A percentile compares a stretch with the other conserved stretches of the same genome.
These are phyloP conservation scores for Corythornis madagascariensis DNA, from an alignment of 2,113 vertebrate genomes.

Conservation along the genomic window DNA sequence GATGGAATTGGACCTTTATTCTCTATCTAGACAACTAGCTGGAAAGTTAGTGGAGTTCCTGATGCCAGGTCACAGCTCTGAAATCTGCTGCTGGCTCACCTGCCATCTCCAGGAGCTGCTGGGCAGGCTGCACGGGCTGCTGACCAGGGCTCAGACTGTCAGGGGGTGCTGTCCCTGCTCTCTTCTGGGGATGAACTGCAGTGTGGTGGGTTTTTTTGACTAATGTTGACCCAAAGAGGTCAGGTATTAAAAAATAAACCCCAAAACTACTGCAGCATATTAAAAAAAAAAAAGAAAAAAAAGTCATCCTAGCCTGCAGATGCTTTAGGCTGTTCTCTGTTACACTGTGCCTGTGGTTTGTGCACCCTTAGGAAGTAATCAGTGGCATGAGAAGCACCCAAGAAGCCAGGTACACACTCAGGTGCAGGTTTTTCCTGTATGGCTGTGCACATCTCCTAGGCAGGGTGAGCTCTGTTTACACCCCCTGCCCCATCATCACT, in stretches of 20 bases:
- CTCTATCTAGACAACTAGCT: not conserved
- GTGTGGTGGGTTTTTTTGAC: not conserved
- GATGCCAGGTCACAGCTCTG: not conserved
- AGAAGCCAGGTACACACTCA: not conserved
- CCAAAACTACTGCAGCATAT: too few relatives aligned
- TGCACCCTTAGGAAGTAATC: not conserved
- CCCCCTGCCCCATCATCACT: not conserved
- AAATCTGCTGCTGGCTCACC: not conserved
- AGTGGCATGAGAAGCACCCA: not conserved
- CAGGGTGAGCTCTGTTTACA: not conserved
- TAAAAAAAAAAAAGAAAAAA: not conserved
- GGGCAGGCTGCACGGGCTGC: not conserved
- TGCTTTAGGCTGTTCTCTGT: not conserved
- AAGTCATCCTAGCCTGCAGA: not conserved
- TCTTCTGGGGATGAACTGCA: not conserved
- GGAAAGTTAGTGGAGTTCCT: not conserved
- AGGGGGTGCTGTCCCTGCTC: not conserved
- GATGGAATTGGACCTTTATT: not conserved
- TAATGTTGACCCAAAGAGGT: not conserved
- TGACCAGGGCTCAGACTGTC: not conserved
- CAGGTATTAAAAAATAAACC: not conserved
- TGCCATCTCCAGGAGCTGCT: not conserved
- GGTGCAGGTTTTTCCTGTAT: not conserved
- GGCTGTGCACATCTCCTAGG: not conserved
- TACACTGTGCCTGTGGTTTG: not conserved